phyloP scores from a whole-genome alignment of 1,140 invertebrate species.

The Drosophila busckii region DNA sequence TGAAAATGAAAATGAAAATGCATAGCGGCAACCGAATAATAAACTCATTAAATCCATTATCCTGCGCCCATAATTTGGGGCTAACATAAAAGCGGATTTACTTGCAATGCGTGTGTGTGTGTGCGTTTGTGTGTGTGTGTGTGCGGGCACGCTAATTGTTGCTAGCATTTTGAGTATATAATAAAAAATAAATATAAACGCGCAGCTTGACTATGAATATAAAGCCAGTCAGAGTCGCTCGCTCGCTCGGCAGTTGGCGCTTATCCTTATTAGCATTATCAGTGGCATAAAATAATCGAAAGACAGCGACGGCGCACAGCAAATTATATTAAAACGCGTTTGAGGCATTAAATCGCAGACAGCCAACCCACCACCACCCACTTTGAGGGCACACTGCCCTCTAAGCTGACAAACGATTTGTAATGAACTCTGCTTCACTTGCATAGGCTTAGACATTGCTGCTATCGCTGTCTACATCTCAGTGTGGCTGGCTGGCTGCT shows the following conservation, averaged over 20 bases:
- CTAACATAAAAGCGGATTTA: constrained; percentile 66
- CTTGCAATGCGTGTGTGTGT: constrained; percentile 3
- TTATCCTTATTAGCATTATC: constrained; percentile 78
- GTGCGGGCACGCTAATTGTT: constrained; percentile 53
- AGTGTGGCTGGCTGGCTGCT: background rate
- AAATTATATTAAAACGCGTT: constrained; percentile 71
- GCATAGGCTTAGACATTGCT: constrained; percentile 42
- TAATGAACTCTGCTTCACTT: constrained; percentile 67
- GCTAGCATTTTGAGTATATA: too few relatives aligned
- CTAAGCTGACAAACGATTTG: constrained; percentile 75
- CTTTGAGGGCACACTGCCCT: background rate
- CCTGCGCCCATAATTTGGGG: constrained; percentile 60
- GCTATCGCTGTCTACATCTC: constrained; percentile 6
- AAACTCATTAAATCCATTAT: constrained; percentile 77
- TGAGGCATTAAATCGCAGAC: constrained; percentile 62
- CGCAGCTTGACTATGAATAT: too few relatives aligned
- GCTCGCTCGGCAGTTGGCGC: too few relatives aligned
- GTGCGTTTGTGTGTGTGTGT: background rate
- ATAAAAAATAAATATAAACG: too few relatives aligned
- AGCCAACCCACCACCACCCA: constrained; percentile 2
- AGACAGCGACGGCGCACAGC: constrained; percentile 43
- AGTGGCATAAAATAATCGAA: constrained; percentile 70
- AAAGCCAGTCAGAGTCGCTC: too few relatives aligned
- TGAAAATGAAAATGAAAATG: too few relatives aligned
- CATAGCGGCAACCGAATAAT: constrained; percentile 51